Evolutionary conservation across 1,140 invertebrate species (phyloP).

Genomic region (Schlechtendalia chinensis): DNA sequence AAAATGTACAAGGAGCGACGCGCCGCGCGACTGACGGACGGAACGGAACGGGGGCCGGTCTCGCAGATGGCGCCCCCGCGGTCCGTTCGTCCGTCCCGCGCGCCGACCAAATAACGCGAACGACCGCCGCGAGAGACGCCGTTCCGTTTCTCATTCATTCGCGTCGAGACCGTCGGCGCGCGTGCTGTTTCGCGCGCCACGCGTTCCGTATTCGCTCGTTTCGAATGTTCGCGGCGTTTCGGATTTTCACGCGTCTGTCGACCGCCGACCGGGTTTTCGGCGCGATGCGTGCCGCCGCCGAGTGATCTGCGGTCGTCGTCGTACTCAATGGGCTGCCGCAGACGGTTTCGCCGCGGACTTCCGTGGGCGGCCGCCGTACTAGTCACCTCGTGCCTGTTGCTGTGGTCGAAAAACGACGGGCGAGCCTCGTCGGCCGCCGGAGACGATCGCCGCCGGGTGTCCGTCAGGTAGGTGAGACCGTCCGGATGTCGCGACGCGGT

Average conservation of each 20-base stretch:
- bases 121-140: no score
- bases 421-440: neutral
- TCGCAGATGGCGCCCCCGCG: no score
- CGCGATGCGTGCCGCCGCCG: neutral
- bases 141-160: constrained; percentile 7
- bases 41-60: no score
- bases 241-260: no score
- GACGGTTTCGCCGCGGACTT: constrained; percentile 20
- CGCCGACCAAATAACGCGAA: no score
- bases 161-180: neutral
- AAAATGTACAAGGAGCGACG: no score
- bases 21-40: no score
- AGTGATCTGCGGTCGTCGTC: neutral
- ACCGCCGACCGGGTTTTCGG: no score
- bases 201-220: no score
- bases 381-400: constrained; percentile 19
- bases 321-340: constrained; percentile 8
- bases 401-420: constrained; percentile 41
- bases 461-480: constrained; percentile 15
- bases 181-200: no score
- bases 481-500: neutral
- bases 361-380: constrained; percentile 38
- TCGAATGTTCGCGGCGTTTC: no score
- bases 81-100: no score
- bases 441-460: constrained; percentile 25